Evolutionary conservation across 2,113 vertebrate genomes (phyloP).

Genomic region (Prochilodus magdalenae): DNA sequence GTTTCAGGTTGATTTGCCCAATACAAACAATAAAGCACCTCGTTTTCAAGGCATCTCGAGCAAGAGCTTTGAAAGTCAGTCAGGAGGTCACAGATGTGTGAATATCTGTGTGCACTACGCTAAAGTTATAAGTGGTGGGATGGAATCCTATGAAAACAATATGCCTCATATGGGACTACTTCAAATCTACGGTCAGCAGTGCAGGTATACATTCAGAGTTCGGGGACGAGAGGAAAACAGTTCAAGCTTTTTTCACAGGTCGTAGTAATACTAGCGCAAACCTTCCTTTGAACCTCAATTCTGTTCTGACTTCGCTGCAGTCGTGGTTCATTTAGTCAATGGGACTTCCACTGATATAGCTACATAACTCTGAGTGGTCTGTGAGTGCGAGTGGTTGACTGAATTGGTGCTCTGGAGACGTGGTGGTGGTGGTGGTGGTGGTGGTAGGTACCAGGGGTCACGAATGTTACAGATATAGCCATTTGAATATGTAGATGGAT

Average conservation of each 20-base stretch:
- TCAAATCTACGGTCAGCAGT: neutral
- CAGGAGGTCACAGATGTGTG: neutral
- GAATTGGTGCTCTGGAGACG: too few relatives aligned
- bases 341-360: too few relatives aligned
- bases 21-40: neutral
- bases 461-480: too few relatives aligned
- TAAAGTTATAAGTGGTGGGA: neutral
- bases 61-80: neutral
- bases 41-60: neutral
- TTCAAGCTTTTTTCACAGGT: neutral
- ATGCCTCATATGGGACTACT: neutral
- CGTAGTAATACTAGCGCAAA: neutral
- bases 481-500: too few relatives aligned
- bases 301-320: neutral
- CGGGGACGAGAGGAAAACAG: neutral
- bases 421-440: too few relatives aligned
- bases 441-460: too few relatives aligned
- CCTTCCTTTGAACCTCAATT: neutral
- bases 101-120: neutral
- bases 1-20: neutral
- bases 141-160: neutral
- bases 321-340: too few relatives aligned
- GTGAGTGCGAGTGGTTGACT: too few relatives aligned
- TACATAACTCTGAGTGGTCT: too few relatives aligned
- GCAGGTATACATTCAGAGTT: slow-evolving; percentile 9